Evolutionary conservation across 2,113 vertebrate species (phyloP).

Genomic region (Phocoena phocoena): DNA sequence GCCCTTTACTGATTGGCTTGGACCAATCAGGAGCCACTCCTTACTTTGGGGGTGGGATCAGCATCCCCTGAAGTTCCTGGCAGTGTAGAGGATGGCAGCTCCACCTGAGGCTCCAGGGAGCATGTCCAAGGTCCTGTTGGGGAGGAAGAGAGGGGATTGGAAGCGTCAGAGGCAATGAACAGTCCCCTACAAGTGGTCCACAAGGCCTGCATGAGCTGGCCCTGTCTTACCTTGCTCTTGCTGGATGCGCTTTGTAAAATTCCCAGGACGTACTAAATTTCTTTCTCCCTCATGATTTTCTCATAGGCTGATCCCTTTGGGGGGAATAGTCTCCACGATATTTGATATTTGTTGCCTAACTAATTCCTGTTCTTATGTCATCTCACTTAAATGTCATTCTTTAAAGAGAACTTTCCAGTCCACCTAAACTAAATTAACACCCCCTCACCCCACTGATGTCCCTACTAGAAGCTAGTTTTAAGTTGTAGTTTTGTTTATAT

Average conservation of each 20-base stretch:
- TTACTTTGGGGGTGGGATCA: background rate
- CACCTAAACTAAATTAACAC: background rate
- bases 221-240: background rate
- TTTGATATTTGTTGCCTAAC: background rate
- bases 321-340: background rate
- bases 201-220: background rate
- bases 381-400: background rate
- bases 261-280: background rate
- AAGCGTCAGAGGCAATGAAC: background rate
- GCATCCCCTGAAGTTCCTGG: background rate
- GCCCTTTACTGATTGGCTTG: background rate
- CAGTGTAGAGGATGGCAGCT: background rate
- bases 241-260: background rate
- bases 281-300: background rate
- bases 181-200: too few species aligned
- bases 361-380: background rate
- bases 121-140: background rate
- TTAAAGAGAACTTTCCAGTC: background rate
- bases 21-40: background rate
- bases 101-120: background rate
- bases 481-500: background rate
- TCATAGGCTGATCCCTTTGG: background rate
- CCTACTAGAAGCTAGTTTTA: background rate
- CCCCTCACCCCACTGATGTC: background rate
- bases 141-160: background rate